These are phyloP conservation scores for Chelonus insularis DNA, from an alignment of 1,140 invertebrate species.

Conservation along the genomic window DNA sequence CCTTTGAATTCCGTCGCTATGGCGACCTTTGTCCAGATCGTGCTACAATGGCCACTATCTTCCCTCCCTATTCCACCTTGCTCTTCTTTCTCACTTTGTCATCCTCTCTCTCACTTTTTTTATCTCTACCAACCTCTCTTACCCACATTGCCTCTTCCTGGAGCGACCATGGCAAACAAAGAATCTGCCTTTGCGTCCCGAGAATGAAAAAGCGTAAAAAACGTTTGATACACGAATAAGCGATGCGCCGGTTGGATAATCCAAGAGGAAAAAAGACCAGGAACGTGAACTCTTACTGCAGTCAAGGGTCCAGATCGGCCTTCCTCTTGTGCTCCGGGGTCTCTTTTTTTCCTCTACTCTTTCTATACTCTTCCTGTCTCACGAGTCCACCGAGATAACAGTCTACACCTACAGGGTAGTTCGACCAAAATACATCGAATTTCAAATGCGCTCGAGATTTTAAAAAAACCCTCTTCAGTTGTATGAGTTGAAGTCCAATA, in stretches of 20 bases:
- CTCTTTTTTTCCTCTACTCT: not conserved
- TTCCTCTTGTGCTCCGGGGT: constrained; percentile 7
- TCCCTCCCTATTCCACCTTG: constrained; percentile 32
- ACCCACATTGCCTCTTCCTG: constrained; percentile 33
- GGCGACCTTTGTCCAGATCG: constrained; percentile 54
- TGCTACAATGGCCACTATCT: constrained; percentile 53
- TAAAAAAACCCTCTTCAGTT: too few species aligned
- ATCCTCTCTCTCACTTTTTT: constrained; percentile 24
- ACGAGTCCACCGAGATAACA: constrained; percentile 19
- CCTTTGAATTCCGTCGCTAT: constrained; percentile 53
- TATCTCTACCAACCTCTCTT: constrained; percentile 20
- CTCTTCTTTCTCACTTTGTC: constrained; percentile 34
- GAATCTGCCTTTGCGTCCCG: constrained; percentile 43
- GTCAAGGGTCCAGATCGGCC: constrained; percentile 18
- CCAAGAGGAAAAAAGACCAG: constrained; percentile 27
- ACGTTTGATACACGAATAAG: constrained; percentile 51
- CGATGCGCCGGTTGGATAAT: constrained; percentile 50
- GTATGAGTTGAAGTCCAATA: too few species aligned
- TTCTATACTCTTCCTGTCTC: constrained; percentile 2
- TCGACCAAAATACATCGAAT: constrained; percentile 28
- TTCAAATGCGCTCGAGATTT: too few species aligned
- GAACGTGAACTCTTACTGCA: constrained; percentile 51
- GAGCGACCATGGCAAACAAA: constrained; percentile 49
- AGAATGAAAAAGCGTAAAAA: constrained; percentile 47
- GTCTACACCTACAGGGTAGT: constrained; percentile 34